Base-by-base conservation (phyloP, 2,888 invertebrate genomes). In the Dendrolimus pini region DNA sequence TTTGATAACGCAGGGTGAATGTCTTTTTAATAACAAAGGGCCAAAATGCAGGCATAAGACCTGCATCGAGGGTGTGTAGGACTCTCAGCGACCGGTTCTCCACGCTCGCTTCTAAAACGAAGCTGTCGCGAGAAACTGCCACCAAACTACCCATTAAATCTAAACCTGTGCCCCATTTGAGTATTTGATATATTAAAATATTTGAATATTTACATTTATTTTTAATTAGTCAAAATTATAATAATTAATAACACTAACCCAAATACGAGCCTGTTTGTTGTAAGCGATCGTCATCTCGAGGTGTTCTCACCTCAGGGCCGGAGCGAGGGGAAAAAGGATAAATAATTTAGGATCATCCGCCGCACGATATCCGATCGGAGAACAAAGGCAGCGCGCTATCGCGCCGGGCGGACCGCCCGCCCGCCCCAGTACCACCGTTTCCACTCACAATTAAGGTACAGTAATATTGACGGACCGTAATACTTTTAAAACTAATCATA, bases 261-360 rank as follows among this genome's bases (percentile, higher is more conserved):
- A 47, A 47, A 13, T 14, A 53, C 14, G 18, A 18, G 8, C 53
- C 18, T 57, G 59, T 56, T 55, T 55, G 60, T 63, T 47, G 9
- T 47, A 47, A 47, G 47, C 47, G 62, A 67, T 63, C 61, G 57
- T 61, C 65, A 69, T 58, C 55, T 54, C 54, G 30, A 47, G n/a
- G 41, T 47, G 59, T 67, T 70, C 67, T 65, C 74, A 77, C 74
- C 74, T 72, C 65, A 47, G 47, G 54, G 18, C 47, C 57, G 59
- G 63, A 67, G 69, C 66, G 65, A 66, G 68, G 72, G 65, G 69
- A 69, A 70, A 73, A 72, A 69, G 77, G 78, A 79, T 82, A 82
- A 82, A 88, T 86, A 85, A 87, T 87, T 85, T 80, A 82, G 82
- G 81, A 79, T 80, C 81, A 86, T 85, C 82, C 80, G 69, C 61